phyloP scores from a whole-genome alignment of 2,888 invertebrate species.

The Diplolepis rosae region DNA sequence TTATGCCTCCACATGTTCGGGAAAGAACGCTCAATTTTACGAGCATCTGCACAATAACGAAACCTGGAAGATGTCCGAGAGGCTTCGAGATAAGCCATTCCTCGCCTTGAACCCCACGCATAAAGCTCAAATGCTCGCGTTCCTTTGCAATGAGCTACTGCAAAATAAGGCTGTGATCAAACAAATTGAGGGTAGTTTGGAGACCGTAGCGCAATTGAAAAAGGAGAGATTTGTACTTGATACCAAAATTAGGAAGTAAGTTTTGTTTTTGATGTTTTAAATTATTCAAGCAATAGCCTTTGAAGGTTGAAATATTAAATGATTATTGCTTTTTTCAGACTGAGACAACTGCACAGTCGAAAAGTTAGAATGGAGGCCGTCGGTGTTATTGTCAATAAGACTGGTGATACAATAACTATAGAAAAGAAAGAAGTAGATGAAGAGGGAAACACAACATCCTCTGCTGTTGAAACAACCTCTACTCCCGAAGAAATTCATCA shows the following conservation, averaged over 20 bases:
- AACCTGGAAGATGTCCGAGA: slow-evolving; percentile 87
- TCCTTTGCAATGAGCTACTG: slow-evolving; percentile 94
- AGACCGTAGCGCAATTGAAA: slow-evolving; percentile 88
- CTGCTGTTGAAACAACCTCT: slow-evolving; percentile 57
- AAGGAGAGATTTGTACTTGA: slow-evolving; percentile 95
- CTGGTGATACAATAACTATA: slow-evolving; percentile 69
- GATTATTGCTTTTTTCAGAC: slow-evolving; percentile 71
- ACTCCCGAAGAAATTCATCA: slow-evolving; percentile 71
- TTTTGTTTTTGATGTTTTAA: slow-evolving; percentile 51
- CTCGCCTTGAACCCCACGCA: slow-evolving; percentile 88
- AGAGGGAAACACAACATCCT: slow-evolving; percentile 52
- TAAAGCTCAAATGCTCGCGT: slow-evolving; percentile 92
- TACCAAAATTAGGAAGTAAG: slow-evolving; percentile 92
- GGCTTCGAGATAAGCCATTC: slow-evolving; percentile 89
- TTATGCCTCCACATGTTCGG: slow-evolving; percentile 80
- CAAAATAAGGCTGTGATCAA: slow-evolving; percentile 93
- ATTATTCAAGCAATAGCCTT: background rate
- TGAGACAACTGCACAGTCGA: slow-evolving; percentile 83
- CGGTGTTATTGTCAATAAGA: slow-evolving; percentile 70
- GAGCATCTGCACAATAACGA: slow-evolving; percentile 84
- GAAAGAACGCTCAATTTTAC: slow-evolving; percentile 87
- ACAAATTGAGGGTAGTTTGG: slow-evolving; percentile 92
- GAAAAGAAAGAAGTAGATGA: slow-evolving; percentile 69
- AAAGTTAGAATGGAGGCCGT: slow-evolving; percentile 84
- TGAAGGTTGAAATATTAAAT: slow-evolving; percentile 12